phyloP scores from a whole-genome alignment of 2,113 vertebrate genomes.

The Taxidea taxus region DNA sequence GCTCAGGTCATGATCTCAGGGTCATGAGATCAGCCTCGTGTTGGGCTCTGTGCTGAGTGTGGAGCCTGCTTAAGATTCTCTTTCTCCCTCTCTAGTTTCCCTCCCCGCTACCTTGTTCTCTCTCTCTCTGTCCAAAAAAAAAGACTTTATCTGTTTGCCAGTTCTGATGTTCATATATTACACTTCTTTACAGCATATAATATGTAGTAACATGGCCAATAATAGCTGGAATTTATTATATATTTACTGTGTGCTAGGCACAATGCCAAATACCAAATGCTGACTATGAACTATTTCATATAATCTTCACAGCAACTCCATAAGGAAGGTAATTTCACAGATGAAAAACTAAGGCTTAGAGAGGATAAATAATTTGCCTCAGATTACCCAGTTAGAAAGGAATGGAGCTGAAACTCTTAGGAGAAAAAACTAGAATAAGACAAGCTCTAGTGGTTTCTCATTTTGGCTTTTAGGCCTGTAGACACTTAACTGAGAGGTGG shows the following conservation, averaged over 20 bases:
- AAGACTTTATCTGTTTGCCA: neutral
- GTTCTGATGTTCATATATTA: neutral
- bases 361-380: neutral
- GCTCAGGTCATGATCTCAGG: neutral
- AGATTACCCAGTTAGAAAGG: neutral
- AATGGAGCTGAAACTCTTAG: neutral
- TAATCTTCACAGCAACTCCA: neutral
- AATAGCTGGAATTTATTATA: constrained; percentile 27
- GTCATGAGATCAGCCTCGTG: neutral
- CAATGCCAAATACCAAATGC: neutral
- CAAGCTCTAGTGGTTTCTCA: neutral
- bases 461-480: neutral
- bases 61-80: neutral
- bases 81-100: neutral
- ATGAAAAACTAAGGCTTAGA: neutral
- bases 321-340: constrained; percentile 7
- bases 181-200: neutral
- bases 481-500: neutral
- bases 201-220: neutral
- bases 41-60: neutral
- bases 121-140: neutral
- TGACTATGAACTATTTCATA: neutral
- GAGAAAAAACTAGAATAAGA: neutral
- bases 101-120: neutral
- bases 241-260: neutral